Evolutionary conservation across 2,113 vertebrate species (phyloP).

Genomic region (Centropus bengalensis): DNA sequence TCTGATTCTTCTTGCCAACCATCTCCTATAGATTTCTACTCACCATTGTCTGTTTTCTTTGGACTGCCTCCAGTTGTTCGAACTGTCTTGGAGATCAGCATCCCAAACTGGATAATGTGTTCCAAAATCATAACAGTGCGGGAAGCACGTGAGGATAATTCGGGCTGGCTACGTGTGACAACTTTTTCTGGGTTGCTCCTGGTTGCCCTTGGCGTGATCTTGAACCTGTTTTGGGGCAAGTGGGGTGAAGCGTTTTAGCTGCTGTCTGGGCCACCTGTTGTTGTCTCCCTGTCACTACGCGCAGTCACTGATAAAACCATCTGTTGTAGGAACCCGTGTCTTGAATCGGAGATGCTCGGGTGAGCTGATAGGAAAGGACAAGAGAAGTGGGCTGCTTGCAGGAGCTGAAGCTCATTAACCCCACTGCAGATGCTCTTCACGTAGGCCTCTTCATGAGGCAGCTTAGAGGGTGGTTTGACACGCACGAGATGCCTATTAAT

Average conservation of each 20-base stretch:
- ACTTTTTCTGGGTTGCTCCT: neutral
- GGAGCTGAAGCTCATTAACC: neutral
- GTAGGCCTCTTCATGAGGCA: neutral
- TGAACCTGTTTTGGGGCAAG: neutral
- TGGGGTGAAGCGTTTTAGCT: neutral
- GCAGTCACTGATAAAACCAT: neutral
- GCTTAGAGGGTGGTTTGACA: neutral
- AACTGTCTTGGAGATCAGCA: neutral
- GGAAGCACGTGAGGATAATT: neutral
- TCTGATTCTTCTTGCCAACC: neutral
- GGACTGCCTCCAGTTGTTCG: slow-evolving; percentile 16
- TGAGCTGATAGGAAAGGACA: slow-evolving; percentile 31
- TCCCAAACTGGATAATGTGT: neutral
- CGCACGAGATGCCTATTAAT: neutral
- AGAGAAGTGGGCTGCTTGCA: neutral
- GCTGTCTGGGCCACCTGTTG: neutral
- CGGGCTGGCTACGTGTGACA: accelerated
- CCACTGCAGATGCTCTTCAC: neutral
- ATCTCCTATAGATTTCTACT: slow-evolving; percentile 51
- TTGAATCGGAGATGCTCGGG: neutral
- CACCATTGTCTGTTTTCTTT: slow-evolving; percentile 32
- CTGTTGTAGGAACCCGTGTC: neutral
- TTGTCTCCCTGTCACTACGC: neutral
- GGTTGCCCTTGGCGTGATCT: slow-evolving; percentile 1
- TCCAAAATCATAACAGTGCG: neutral